Conservation (phyloP, 2,113 vertebrate species). For the Murina feae region DNA sequence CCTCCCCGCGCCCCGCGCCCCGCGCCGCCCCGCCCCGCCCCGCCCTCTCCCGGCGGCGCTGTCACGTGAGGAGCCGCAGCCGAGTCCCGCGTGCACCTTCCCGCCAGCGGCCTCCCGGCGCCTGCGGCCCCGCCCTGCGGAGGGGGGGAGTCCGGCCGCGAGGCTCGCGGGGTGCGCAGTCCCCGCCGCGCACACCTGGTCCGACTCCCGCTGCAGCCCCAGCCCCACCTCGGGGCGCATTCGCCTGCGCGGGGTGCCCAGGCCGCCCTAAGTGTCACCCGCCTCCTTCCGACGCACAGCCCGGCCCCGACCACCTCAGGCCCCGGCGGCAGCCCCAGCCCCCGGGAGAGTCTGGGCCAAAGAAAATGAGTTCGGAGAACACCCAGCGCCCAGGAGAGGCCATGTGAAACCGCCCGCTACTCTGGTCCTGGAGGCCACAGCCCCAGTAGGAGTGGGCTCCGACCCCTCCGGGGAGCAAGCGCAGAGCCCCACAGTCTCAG, state of each 20-base stretch:
- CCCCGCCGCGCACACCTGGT: background rate
- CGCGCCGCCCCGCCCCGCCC: background rate
- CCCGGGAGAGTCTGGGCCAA: background rate
- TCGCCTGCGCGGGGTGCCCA: background rate
- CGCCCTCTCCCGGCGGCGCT: conserved; percentile 28
- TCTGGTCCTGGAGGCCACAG: background rate
- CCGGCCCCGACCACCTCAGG: background rate
- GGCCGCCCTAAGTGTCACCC: background rate
- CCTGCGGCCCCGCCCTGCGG: conserved; percentile 12
- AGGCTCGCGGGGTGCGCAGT: background rate
- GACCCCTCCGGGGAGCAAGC: background rate
- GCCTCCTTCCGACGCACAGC: background rate
- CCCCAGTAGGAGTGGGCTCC: too few relatives aligned
- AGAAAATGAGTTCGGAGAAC: background rate
- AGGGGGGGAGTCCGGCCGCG: background rate
- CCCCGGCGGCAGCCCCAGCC: background rate
- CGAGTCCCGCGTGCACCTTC: conserved; percentile 48
- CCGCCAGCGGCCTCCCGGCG: background rate
- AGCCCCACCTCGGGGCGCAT: too few relatives aligned
- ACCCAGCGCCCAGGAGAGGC: background rate
- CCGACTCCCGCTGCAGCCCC: background rate
- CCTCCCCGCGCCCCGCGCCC: conserved; percentile 37
- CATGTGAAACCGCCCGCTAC: background rate
- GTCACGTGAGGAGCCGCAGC: conserved; percentile 46
- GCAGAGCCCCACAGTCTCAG: background rate